phyloP scores from a whole-genome alignment of 2,113 vertebrate genomes.

The Vulpes ferrilata region DNA sequence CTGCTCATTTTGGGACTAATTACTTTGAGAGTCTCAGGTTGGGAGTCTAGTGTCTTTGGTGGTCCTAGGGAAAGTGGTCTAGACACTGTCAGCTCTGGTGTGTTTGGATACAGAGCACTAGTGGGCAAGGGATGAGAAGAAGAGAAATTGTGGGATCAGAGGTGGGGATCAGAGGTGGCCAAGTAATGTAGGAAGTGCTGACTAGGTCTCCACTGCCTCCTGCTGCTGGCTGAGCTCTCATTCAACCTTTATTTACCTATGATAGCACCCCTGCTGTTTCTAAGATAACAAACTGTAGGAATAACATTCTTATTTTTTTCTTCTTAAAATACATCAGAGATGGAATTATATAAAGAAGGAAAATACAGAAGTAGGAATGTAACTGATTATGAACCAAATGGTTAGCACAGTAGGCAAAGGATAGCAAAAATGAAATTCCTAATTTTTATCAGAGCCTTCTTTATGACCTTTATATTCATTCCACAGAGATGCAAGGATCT shows the following conservation, averaged over 20 bases:
- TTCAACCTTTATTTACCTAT: neutral
- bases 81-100: neutral
- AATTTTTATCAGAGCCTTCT: neutral
- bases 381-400: neutral
- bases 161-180: rapidly evolving
- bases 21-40: neutral
- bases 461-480: constrained; percentile 11
- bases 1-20: neutral
- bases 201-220: neutral
- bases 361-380: neutral
- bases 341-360: neutral
- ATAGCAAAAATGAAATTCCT: constrained; percentile 36
- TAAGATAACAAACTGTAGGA: neutral
- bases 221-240: neutral
- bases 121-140: neutral
- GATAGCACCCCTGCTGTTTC: neutral
- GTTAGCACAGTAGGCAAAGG: neutral
- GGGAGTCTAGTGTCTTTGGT: neutral
- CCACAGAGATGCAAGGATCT: neutral
- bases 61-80: neutral
- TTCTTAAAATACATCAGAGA: constrained; percentile 7
- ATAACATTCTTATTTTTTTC: neutral
- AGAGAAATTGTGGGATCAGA: neutral
- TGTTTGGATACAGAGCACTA: neutral
- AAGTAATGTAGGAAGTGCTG: rapidly evolving